These are phyloP conservation scores for Rostratula benghalensis DNA, from an alignment of 2,113 vertebrate genomes.

Conservation along the genomic window DNA sequence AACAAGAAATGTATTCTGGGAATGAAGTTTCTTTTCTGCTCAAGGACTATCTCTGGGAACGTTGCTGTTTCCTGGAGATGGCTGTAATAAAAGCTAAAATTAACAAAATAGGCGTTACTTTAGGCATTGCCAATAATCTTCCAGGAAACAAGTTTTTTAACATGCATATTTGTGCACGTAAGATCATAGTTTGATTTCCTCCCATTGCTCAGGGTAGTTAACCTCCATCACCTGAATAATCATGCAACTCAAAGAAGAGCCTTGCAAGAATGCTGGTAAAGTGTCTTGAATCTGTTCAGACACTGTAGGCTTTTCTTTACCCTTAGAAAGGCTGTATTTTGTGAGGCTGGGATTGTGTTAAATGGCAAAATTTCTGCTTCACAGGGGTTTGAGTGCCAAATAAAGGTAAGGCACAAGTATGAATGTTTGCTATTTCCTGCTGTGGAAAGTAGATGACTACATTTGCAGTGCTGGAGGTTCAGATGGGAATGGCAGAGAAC, in stretches of 20 bases:
- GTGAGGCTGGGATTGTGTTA: slow-evolving; percentile 38
- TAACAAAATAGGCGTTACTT: slow-evolving; percentile 9
- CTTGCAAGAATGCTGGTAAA: slow-evolving; percentile 6
- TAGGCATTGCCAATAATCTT: slow-evolving; percentile 16
- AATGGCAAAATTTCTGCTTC: slow-evolving; percentile 54
- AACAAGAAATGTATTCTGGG: not conserved
- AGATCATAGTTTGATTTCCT: slow-evolving; percentile 11
- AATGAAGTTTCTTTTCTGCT: slow-evolving; percentile 2
- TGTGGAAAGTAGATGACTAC: slow-evolving; percentile 48
- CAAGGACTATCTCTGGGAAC: slow-evolving; percentile 10
- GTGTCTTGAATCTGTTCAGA: slow-evolving; percentile 8
- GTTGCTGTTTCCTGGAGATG: slow-evolving; percentile 17
- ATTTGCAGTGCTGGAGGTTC: slow-evolving; percentile 61
- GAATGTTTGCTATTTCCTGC: slow-evolving; percentile 47
- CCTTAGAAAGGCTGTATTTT: slow-evolving; percentile 21
- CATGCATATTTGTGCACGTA: not conserved
- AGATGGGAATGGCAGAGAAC: slow-evolving; percentile 69
- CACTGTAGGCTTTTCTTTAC: slow-evolving; percentile 13
- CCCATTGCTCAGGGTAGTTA: slow-evolving; percentile 26
- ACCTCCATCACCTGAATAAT: slow-evolving; percentile 36
- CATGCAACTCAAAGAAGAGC: slow-evolving; percentile 19
- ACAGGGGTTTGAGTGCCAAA: slow-evolving; percentile 40
- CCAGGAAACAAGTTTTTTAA: not conserved
- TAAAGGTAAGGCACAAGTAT: slow-evolving; percentile 60
- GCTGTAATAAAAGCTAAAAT: slow-evolving; percentile 38